A percentile compares a stretch with the other conserved stretches of the same genome.
Conservation (phyloP, 2,113 vertebrate species). For the Nothobranchius kuhntae region DNA sequence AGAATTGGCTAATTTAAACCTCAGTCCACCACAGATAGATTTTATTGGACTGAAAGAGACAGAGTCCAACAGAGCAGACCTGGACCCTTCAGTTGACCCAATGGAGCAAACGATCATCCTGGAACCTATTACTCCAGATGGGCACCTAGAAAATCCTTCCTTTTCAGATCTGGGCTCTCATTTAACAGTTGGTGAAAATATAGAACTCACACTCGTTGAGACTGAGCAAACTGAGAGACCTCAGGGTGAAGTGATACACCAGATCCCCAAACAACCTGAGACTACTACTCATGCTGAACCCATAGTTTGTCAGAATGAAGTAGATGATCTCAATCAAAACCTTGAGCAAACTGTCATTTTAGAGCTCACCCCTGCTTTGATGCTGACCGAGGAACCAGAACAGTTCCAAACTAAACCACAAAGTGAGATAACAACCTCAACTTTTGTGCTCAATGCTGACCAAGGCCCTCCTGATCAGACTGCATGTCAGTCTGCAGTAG, state of each 20-base stretch:
- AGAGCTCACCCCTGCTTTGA: slow-evolving; percentile 67
- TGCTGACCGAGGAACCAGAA: slow-evolving; percentile 61
- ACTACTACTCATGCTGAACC: slow-evolving; percentile 27
- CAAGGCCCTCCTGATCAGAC: slow-evolving; percentile 25
- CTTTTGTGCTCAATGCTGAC: slow-evolving; percentile 39
- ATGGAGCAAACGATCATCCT: slow-evolving; percentile 70
- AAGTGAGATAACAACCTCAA: slow-evolving; percentile 34
- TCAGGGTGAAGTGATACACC: slow-evolving; percentile 43
- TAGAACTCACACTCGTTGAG: slow-evolving; percentile 39
- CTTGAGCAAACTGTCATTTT: slow-evolving; percentile 68
- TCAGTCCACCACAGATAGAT: slow-evolving; percentile 50
- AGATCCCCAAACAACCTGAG: slow-evolving; percentile 40
- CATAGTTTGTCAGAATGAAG: slow-evolving; percentile 44
- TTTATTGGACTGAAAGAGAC: slow-evolving; percentile 46
- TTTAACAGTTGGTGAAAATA: slow-evolving; percentile 31
- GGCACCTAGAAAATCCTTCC: slow-evolving; percentile 54
- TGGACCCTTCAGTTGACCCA: slow-evolving; percentile 29
- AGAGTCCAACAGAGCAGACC: slow-evolving; percentile 25
- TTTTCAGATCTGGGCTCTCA: slow-evolving; percentile 51
- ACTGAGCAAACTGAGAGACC: slow-evolving; percentile 31
- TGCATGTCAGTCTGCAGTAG: slow-evolving; percentile 8
- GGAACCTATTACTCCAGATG: slow-evolving; percentile 70
- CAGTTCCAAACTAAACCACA: slow-evolving; percentile 39
- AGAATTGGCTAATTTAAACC: slow-evolving; percentile 46
- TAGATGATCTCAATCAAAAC: slow-evolving; percentile 37